Evolutionary conservation across 2,888 invertebrate genomes (phyloP), one percentile per base, ranked within the genome.

Genomic region (Eupithecia tripunctaria): DNA sequence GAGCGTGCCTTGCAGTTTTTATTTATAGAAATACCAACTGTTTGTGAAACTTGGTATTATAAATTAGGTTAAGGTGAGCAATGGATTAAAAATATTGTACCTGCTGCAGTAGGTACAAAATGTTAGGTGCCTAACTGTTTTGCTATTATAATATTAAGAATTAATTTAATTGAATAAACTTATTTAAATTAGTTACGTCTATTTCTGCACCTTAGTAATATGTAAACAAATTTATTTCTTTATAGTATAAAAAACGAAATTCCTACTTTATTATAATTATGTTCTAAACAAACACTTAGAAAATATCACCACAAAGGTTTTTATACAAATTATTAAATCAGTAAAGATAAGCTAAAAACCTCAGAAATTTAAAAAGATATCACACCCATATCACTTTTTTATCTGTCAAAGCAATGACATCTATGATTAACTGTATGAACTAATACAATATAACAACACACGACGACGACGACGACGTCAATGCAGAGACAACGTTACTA

Each of bases 361-460:
- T n/a, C n/a, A n/a, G n/a, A n/a, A n/a, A n/a, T n/a, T n/a, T n/a
- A n/a, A n/a, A n/a, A n/a, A n/a, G n/a, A n/a, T n/a, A n/a, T n/a
- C n/a, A n/a, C n/a, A n/a, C n/a, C 43, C 18, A 18, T 6, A 41
- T 18, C 15, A n/a, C 18, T 43, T n/a, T 41, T 7, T 43, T 43
- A 18, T 43, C 6, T 18, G 18, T 18, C 2, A n/a, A 43, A 47
- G 5, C 32, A 70, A 59, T 43, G 66, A 66, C 71, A 66, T 71
- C 71, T 71, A 25, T 71, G 29, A 14, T 1, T 10, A 27, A 41
- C 27, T 29, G 12, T 8, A 10, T 0, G n/a, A 76, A 77, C 66
- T 72, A 67, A 36, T 15, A 59, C 5, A n/a, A n/a, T n/a, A 47
- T 18, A 60, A 15, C 14, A 60, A 18, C 29, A 29, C 29, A 56